Evolutionary conservation across 1,140 invertebrate species (phyloP).

Genomic region (Andricus grossulariae): DNA sequence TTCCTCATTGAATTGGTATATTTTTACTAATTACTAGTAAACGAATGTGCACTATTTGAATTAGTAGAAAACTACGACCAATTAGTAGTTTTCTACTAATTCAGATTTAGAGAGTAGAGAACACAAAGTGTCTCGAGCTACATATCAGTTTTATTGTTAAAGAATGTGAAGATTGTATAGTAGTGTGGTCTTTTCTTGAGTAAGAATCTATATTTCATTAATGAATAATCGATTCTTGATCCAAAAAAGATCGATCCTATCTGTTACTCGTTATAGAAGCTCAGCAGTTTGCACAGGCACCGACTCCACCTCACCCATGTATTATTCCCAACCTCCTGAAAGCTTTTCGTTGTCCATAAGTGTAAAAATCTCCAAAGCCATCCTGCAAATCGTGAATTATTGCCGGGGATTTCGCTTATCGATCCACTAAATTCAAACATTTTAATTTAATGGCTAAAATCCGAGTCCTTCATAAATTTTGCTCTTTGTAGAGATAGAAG

Average conservation of each 20-base stretch:
- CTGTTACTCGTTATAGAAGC: slow-evolving; percentile 33
- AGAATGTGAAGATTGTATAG: too few species aligned
- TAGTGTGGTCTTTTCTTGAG: background rate
- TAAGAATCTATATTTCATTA: background rate
- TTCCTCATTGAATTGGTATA: too few species aligned
- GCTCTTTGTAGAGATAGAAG: too few species aligned
- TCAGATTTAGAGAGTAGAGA: too few species aligned
- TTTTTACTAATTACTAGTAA: too few species aligned
- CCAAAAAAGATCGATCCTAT: slow-evolving; percentile 37
- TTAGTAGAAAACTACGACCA: too few species aligned
- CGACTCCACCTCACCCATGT: slow-evolving; percentile 51
- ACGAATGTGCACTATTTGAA: too few species aligned
- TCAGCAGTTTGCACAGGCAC: slow-evolving; percentile 33
- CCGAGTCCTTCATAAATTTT: background rate
- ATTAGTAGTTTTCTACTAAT: too few species aligned
- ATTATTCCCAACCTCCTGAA: slow-evolving; percentile 65
- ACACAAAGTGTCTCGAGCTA: too few species aligned
- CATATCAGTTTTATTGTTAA: too few species aligned
- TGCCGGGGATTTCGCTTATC: slow-evolving; percentile 21
- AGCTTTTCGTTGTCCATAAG: slow-evolving; percentile 67
- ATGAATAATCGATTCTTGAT: slow-evolving; percentile 39
- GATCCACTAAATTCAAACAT: background rate
- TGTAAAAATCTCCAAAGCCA: slow-evolving; percentile 55
- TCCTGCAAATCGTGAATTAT: slow-evolving; percentile 61
- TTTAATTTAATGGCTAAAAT: background rate